Evolutionary conservation across 2,797 vertebrate species (phyloP).

Genomic region (Oryzias sinensis): DNA sequence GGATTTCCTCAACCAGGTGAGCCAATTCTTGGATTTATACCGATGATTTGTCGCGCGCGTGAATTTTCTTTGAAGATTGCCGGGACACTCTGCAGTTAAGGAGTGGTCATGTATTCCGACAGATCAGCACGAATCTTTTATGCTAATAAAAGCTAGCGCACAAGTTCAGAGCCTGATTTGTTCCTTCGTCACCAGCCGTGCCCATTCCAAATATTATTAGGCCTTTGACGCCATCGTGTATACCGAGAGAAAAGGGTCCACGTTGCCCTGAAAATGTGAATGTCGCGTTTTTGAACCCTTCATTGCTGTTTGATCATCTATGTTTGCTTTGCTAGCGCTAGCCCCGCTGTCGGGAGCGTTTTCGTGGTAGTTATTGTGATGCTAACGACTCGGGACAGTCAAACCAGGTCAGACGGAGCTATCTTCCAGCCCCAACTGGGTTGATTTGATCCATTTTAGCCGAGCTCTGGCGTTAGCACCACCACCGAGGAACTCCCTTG

Average conservation of each 20-base stretch:
- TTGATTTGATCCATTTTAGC: constrained; percentile 18
- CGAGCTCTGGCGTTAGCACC: constrained; percentile 1
- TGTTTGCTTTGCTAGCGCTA: constrained; percentile 60
- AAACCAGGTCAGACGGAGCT: constrained; percentile 63
- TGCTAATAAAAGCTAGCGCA: constrained; percentile 49
- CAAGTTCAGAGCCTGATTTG: constrained; percentile 19
- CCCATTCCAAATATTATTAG: not conserved
- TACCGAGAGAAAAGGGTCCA: accelerated
- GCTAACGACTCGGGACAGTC: constrained; percentile 67
- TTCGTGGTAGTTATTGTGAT: constrained; percentile 69
- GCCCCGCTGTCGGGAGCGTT: constrained; percentile 35
- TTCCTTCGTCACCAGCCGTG: no score
- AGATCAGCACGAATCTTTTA: constrained; percentile 41
- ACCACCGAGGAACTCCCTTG: constrained; percentile 3
- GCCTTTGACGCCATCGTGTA: accelerated
- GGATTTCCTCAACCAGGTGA: constrained; percentile 50
- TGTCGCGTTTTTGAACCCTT: not conserved
- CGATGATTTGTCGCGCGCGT: not conserved
- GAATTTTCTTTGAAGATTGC: constrained; percentile 11
- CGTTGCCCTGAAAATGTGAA: not conserved
- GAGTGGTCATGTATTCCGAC: constrained; percentile 71
- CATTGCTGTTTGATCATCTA: constrained; percentile 31
- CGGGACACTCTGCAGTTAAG: constrained; percentile 67
- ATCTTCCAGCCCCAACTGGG: constrained; percentile 17
- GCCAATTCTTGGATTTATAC: constrained; percentile 5